phyloP scores from a whole-genome alignment of 2,888 invertebrate species.

The Apantesis nais region DNA sequence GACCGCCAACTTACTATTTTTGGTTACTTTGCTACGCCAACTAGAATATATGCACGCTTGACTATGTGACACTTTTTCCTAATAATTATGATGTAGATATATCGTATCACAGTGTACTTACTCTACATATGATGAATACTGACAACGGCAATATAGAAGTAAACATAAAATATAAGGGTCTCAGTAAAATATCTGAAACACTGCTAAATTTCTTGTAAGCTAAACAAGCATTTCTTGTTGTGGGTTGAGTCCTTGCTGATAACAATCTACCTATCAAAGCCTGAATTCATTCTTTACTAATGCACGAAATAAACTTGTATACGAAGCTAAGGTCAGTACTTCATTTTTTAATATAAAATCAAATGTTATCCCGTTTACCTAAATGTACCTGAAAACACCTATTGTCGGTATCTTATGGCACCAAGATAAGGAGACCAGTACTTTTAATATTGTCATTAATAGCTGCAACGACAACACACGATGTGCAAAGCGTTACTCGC shows the following conservation, averaged over 20 bases:
- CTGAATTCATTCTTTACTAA: neutral
- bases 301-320: neutral
- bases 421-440: neutral
- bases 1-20: slow-evolving; percentile 46
- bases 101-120: neutral
- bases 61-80: neutral
- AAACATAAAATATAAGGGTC: neutral
- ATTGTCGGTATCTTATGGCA: neutral
- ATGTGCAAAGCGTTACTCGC: slow-evolving; percentile 38
- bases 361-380: neutral
- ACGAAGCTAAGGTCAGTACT: neutral
- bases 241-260: neutral
- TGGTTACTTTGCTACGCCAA: neutral
- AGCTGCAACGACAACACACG: slow-evolving; percentile 37
- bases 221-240: too few species aligned
- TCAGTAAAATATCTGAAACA: neutral
- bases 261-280: neutral
- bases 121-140: neutral
- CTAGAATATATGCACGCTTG: neutral
- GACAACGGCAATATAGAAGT: neutral
- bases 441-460: neutral
- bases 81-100: neutral
- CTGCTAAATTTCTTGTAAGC: neutral
- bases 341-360: neutral
- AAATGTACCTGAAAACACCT: neutral